phyloP scores from a whole-genome alignment of 2,888 invertebrate genomes.

The Zygothrica quintamaculata region DNA sequence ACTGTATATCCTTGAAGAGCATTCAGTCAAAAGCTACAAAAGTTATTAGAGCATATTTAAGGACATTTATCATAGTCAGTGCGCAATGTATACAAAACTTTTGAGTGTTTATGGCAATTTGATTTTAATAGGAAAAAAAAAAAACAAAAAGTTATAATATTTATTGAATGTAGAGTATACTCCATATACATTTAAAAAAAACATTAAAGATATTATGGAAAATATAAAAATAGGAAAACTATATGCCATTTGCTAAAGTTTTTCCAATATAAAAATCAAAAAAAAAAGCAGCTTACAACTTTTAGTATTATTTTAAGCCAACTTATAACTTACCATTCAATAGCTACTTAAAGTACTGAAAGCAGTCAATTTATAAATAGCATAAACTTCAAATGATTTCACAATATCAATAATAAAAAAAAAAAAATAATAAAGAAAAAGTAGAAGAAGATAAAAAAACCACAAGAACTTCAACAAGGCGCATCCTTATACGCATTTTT shows the following conservation, averaged over 20 bases:
- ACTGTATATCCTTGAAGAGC: constrained; percentile 14
- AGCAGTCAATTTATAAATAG: constrained; percentile 22
- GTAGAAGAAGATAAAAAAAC: constrained; percentile 20
- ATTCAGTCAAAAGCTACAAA: not conserved
- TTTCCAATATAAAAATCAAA: no score
- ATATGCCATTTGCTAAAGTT: no score
- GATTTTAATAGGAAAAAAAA: constrained; percentile 20
- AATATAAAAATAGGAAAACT: no score
- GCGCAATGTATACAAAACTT: constrained; percentile 19
- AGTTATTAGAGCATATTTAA: not conserved
- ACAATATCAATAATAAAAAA: constrained; percentile 39
- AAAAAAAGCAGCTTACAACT: no score
- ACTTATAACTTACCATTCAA: not conserved
- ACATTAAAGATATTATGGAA: not conserved
- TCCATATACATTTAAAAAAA: constrained; percentile 1
- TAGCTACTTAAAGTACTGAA: constrained; percentile 13
- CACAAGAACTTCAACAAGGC: constrained; percentile 42
- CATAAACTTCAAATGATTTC: constrained; percentile 43
- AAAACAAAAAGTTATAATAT: not conserved
- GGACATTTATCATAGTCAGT: not conserved
- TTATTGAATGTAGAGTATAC: no score
- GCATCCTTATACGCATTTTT: constrained; percentile 33
- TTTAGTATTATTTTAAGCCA: no score
- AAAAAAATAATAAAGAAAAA: constrained; percentile 10
- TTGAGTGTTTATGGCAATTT: constrained; percentile 31